These are phyloP conservation scores for Mythimna impura DNA, from an alignment of 2,888 invertebrate species.

Conservation along the genomic window DNA sequence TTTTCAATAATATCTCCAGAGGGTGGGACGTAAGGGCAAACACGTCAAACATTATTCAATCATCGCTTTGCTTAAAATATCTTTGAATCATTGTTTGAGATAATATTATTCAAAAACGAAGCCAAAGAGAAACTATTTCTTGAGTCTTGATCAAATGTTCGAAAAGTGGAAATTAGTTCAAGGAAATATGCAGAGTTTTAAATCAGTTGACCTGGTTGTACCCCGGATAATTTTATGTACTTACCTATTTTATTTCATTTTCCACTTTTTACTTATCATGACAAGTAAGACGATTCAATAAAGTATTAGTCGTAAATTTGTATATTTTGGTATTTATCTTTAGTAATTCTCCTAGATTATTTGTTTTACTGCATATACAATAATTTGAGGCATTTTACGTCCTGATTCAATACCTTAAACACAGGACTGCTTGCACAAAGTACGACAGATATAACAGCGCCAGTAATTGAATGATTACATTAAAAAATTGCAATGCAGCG, in stretches of 20 bases:
- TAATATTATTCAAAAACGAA: background rate
- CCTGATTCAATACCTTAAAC: background rate
- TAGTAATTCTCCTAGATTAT: background rate
- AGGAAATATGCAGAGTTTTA: background rate
- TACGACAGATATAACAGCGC: constrained; percentile 27
- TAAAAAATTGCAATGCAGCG: constrained; percentile 79
- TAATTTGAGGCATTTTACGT: background rate
- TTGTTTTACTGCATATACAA: too few relatives aligned
- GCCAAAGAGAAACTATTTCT: background rate
- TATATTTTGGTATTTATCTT: background rate
- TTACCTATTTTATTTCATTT: background rate
- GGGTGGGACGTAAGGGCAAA: constrained; percentile 59
- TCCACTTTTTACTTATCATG: background rate
- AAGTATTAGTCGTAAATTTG: background rate
- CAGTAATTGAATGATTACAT: constrained; percentile 63
- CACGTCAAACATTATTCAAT: constrained; percentile 50
- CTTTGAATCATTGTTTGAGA: constrained; percentile 2
- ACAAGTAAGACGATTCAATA: background rate
- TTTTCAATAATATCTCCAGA: constrained; percentile 53
- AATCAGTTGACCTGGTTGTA: constrained; percentile 49
- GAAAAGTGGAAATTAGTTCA: constrained; percentile 17
- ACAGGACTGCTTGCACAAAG: background rate
- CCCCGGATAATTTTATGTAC: background rate
- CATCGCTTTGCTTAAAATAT: constrained; percentile 40
- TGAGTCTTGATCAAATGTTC: background rate